Conservation (phyloP, 1,140 invertebrate species). For the Panonychus citri region DNA sequence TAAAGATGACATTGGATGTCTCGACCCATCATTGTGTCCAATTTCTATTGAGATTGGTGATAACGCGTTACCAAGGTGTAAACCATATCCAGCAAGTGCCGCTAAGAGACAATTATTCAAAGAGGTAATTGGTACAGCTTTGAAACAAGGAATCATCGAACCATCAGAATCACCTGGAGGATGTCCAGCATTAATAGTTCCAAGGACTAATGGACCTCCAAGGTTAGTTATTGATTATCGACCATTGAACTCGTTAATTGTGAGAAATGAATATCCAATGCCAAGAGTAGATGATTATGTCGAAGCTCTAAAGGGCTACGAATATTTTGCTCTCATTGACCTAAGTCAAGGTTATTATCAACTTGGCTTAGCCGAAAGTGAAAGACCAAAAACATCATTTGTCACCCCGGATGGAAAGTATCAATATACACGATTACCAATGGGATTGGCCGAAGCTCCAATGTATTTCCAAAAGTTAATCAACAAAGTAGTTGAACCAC, state of each 20-base stretch:
- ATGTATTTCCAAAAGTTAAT: not conserved
- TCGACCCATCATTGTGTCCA: no score
- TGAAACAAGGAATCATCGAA: not conserved
- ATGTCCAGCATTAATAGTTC: slow-evolving; percentile 12
- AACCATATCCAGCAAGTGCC: not conserved
- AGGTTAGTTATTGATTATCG: slow-evolving; percentile 30
- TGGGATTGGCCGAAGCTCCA: not conserved
- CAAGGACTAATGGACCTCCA: slow-evolving; percentile 26
- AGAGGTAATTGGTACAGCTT: not conserved
- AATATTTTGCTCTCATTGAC: slow-evolving; percentile 5
- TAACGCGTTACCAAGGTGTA: no score
- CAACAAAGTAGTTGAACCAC: not conserved
- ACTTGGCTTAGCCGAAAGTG: not conserved
- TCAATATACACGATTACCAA: slow-evolving; percentile 16
- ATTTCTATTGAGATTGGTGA: no score
- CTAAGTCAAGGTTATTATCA: slow-evolving; percentile 9
- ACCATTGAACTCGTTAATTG: slow-evolving; percentile 20
- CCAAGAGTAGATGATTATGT: slow-evolving; percentile 20
- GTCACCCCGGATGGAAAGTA: slow-evolving; percentile 20
- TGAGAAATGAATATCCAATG: slow-evolving; percentile 28
- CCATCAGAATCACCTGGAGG: not conserved
- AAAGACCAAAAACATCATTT: slow-evolving; percentile 21
- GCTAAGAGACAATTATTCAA: not conserved
- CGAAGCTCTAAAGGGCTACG: not conserved
- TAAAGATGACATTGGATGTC: no score